Base-by-base conservation (phyloP, 1,140 invertebrate genomes). In the Drosophila kurseongensis region DNA sequence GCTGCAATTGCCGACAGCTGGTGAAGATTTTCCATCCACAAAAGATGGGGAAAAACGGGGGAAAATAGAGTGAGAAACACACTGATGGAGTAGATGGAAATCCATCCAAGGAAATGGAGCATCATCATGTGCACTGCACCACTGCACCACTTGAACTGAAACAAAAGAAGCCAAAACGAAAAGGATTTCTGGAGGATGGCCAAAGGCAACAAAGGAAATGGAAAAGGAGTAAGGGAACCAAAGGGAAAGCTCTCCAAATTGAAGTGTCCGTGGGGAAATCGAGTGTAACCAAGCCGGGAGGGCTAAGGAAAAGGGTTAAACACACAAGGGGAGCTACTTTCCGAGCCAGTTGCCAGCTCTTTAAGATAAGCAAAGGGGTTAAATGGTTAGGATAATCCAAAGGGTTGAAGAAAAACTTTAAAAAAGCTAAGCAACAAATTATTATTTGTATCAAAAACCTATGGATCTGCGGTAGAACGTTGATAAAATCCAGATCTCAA, bases 141-240 rank as follows among this genome's bases (percentile, higher is more conserved):
- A 63, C 58, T 66, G 60, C 60, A 66, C 51, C 79, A 88, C 83
- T 86, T 83, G 79, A 86, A 47, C 50, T 47, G 51, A 79, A 89
- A 88, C 79, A 86, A 86, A 76, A 68, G 81, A 32, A 73, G 71
- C 52, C 42, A 58, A 78, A 75, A 50, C 50, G 80, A 38, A 36
- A 73, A 75, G 69, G 60, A 75, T 57, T 18, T 18, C 65, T 65
- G 18, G 63, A 65, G 65, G 45, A 66, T 52, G 16, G 60, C 74
- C 62, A 42, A 45, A 76, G 62, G 63, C 62, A 76, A 76, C 63
- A 77, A 68, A 61, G 54, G 47, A 51, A 59, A 59, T 18, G 48
- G 44, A 44, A 50, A 50, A 32, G 58, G 50, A 27, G 38, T 50
- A 42, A 42, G 14, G 32, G 8, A 36, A 1, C n/a, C 10, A 16